Conservation (phyloP, 2,113 vertebrate genomes). For the Corythaeola cristata region DNA sequence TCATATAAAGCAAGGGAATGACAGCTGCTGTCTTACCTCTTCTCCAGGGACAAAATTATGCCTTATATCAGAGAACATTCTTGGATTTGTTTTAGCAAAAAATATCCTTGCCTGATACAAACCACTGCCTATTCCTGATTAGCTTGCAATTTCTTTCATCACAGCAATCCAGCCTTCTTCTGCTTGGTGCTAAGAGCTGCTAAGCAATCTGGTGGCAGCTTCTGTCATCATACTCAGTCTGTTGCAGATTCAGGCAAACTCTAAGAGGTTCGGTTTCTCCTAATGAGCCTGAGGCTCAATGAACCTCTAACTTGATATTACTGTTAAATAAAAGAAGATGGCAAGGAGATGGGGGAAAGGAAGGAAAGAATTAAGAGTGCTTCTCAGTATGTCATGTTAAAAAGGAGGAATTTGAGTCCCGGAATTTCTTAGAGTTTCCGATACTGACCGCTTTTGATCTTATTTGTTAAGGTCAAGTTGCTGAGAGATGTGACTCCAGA, state of each 20-base stretch:
- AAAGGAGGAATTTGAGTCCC: neutral
- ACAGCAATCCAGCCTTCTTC: neutral
- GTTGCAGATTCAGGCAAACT: neutral
- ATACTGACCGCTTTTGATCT: neutral
- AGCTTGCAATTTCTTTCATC: neutral
- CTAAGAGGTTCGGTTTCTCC: neutral
- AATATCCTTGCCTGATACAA: neutral
- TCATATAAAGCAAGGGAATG: neutral
- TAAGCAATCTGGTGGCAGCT: neutral
- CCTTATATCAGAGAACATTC: neutral
- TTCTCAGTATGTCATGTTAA: fast-evolving
- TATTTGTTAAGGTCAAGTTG: neutral
- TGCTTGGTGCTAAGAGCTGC: neutral
- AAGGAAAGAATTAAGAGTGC: neutral
- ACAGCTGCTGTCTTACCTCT: neutral
- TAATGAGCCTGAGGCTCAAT: neutral
- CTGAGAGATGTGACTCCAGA: neutral
- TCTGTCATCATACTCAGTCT: neutral
- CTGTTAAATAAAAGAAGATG: neutral
- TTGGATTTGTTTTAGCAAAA: neutral
- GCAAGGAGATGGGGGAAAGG: neutral
- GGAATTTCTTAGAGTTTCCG: neutral
- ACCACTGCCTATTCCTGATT: neutral
- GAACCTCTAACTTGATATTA: neutral
- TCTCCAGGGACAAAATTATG: neutral